Conservation (phyloP, 1,140 invertebrate genomes). For the Panonychus citri region DNA sequence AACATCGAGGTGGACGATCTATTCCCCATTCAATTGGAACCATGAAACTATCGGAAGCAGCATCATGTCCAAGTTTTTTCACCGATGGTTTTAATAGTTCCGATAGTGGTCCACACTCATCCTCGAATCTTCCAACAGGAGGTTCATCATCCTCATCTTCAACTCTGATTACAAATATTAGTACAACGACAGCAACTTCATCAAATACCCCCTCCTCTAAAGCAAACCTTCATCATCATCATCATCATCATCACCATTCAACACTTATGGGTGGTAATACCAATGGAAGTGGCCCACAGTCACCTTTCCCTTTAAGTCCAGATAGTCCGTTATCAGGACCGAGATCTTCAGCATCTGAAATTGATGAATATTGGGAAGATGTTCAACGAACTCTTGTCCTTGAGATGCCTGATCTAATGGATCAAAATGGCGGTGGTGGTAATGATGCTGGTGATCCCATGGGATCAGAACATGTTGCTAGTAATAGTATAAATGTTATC, state of each 20-base stretch:
- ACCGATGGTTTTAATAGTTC: too few species aligned
- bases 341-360: conserved; percentile 3
- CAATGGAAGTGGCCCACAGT: conserved; percentile 1
- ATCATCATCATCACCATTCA: background rate
- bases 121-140: too few species aligned
- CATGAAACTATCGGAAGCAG: too few species aligned
- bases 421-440: background rate
- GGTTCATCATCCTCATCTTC: background rate
- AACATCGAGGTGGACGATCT: background rate
- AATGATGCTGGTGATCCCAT: background rate
- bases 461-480: background rate
- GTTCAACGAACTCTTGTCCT: background rate
- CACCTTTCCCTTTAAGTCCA: conserved; percentile 9
- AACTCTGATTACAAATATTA: background rate
- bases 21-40: background rate
- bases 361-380: conserved; percentile 6
- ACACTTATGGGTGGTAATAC: background rate
- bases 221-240: background rate
- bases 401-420: background rate
- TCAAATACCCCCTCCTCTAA: background rate
- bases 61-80: too few species aligned
- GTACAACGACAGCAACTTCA: background rate
- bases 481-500: background rate
- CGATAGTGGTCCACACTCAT: too few species aligned
- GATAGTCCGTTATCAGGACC: conserved; percentile 8